Conservation (phyloP, 2,888 invertebrate species). For the Sussaba pulchella region DNA sequence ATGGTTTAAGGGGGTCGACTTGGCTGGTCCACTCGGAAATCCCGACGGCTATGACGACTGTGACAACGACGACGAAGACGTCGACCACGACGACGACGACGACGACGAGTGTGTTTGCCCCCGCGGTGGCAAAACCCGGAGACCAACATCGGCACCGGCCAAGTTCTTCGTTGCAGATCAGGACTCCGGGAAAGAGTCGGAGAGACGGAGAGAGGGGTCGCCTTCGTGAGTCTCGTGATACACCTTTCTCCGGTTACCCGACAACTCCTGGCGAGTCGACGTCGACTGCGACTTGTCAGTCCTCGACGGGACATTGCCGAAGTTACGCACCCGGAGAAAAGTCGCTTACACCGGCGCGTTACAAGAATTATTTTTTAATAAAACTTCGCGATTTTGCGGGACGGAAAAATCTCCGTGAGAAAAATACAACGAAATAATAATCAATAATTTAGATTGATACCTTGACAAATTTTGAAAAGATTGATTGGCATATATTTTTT, state of each 20-base stretch:
- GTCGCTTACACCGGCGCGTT: slow-evolving; percentile 61
- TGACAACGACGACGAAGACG: too few species aligned
- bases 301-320: slow-evolving; percentile 80
- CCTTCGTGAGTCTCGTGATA: slow-evolving; percentile 62
- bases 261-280: slow-evolving; percentile 71
- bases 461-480: too few species aligned
- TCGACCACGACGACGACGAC: slow-evolving; percentile 43
- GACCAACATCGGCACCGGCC: neutral
- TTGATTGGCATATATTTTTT: too few species aligned
- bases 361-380: too few species aligned
- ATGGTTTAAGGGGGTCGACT: too few species aligned
- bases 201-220: slow-evolving; percentile 57
- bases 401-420: too few species aligned
- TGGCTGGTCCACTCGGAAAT: too few species aligned
- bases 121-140: neutral
- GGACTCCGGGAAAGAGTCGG: slow-evolving; percentile 8
- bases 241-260: slow-evolving; percentile 80
- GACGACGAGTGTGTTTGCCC: slow-evolving; percentile 43
- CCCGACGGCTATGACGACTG: too few species aligned
- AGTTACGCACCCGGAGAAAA: slow-evolving; percentile 78
- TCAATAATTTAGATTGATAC: too few species aligned
- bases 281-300: slow-evolving; percentile 76
- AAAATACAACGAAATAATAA: too few species aligned
- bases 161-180: neutral
- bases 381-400: too few species aligned